These are phyloP conservation scores for Denticeps clupeoides DNA, from an alignment of 2,797 vertebrate species.

Conservation along the genomic window DNA sequence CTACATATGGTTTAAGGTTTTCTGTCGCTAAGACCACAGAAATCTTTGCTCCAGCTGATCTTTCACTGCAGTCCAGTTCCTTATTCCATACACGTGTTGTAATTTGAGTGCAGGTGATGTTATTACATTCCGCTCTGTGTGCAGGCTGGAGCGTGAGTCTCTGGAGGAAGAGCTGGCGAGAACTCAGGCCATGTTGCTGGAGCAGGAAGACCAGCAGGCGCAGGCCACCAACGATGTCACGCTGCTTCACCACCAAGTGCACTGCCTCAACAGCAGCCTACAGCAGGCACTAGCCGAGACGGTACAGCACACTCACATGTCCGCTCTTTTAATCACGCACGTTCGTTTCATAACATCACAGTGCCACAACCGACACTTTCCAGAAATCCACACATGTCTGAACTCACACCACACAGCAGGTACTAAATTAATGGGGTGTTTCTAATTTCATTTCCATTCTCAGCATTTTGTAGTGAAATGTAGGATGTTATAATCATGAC, in stretches of 20 bases:
- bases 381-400: too few relatives aligned
- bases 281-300: slow-evolving; percentile 44
- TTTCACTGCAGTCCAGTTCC: not conserved
- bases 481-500: too few relatives aligned
- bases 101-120: not conserved
- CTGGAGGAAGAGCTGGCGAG: slow-evolving; percentile 56
- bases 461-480: too few relatives aligned
- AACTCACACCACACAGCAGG: too few relatives aligned
- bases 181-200: slow-evolving; percentile 40
- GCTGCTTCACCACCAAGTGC: slow-evolving; percentile 57
- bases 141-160: slow-evolving; percentile 43
- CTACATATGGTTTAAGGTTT: too few relatives aligned
- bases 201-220: slow-evolving; percentile 55
- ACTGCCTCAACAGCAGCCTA: slow-evolving; percentile 53
- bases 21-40: too few relatives aligned
- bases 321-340: not conserved
- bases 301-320: slow-evolving; percentile 42
- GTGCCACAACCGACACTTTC: too few relatives aligned
- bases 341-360: not conserved
- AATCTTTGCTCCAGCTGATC: too few relatives aligned
- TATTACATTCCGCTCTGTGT: not conserved
- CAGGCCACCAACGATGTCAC: slow-evolving; percentile 54
- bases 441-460: too few relatives aligned
- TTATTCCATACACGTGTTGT: not conserved
- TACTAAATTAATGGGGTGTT: too few relatives aligned